Base-by-base conservation (phyloP, 1,140 invertebrate genomes). In the Musca domestica region DNA sequence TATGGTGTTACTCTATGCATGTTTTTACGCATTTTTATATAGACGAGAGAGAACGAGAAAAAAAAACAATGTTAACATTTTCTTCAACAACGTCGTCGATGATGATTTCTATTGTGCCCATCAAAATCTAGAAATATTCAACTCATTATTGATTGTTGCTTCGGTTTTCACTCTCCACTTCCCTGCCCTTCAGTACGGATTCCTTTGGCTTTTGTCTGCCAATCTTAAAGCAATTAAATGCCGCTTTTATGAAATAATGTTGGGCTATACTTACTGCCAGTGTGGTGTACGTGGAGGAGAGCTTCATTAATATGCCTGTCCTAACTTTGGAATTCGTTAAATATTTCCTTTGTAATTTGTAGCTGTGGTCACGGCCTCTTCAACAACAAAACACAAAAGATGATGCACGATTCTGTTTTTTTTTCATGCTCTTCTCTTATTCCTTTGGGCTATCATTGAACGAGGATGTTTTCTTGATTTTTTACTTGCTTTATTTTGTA, bases 241-340 rank as follows among this genome's bases (percentile, higher is more conserved):
- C 56, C 56, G 27, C 56, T 61, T 61, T 61, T 61, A 23, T 56
- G 27, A 0, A 56, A 1, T 2, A 56, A 56, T 22, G 4, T n/a
- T 17, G 19, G 17, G 12, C 17, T 20, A 17, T 20, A 51, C 47
- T 5, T 51, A 19, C 17, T 20, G 4, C 48, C 1, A 5, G 3
- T 48, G 17, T 15, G 47, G 10, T 51, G 12, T 22, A 2, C 3
- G 20, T 19, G 48, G 20, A 51, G 19, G 56, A 10, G 27, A 61
- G 51, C 41, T 69, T 69, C 68, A 69, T 69, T 69, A 66, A 58
- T 69, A 69, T 69, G 54, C 68, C 64, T 27, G 30, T 54, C 64
- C 66, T 22, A 66, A 66, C 68, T 22, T 69, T 22, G 68, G 68
- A 61, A 69, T 69, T 65, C 54, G 68, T 69, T 69, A 64, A 65